A percentile compares a stretch with the other conserved stretches of the same genome.
phyloP scores from a whole-genome alignment of 2,888 invertebrate species.

The Apoda limacodes region DNA sequence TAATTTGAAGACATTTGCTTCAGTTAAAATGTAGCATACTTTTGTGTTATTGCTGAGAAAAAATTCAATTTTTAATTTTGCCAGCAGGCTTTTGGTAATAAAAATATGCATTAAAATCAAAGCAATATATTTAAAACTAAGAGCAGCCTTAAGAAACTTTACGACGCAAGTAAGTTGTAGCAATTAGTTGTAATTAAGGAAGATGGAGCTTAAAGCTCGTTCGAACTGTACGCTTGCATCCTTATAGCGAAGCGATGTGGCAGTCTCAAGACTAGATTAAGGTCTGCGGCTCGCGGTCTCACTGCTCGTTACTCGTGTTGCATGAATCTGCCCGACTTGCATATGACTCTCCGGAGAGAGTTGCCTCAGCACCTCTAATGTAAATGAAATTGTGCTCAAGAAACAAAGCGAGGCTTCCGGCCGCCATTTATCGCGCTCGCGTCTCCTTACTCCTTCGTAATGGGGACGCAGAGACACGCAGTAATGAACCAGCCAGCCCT shows the following conservation, averaged over 20 bases:
- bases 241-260: too few relatives aligned
- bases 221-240: constrained; percentile 12
- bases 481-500: constrained; percentile 61
- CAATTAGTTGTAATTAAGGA: constrained; percentile 65
- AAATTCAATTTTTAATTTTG: too few relatives aligned
- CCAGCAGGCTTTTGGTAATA: too few relatives aligned
- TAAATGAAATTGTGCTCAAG: constrained; percentile 67
- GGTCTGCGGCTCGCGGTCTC: constrained; percentile 47
- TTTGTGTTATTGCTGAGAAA: too few relatives aligned
- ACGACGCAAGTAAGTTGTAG: constrained; percentile 53
- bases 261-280: constrained; percentile 50
- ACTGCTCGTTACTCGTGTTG: constrained; percentile 57
- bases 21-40: too few relatives aligned
- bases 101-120: constrained; percentile 2
- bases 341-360: constrained; percentile 53
- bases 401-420: constrained; percentile 59
- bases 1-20: too few relatives aligned
- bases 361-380: constrained; percentile 60
- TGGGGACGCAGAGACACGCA: constrained; percentile 55
- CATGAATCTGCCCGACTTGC: constrained; percentile 62
- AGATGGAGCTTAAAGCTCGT: constrained; percentile 40
- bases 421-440: constrained; percentile 61
- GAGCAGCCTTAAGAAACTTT: constrained; percentile 46
- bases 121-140: constrained; percentile 35
- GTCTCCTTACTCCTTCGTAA: constrained; percentile 62